Evolutionary conservation across 1,140 invertebrate genomes (phyloP).

Genomic region (Halesus radiatus): DNA sequence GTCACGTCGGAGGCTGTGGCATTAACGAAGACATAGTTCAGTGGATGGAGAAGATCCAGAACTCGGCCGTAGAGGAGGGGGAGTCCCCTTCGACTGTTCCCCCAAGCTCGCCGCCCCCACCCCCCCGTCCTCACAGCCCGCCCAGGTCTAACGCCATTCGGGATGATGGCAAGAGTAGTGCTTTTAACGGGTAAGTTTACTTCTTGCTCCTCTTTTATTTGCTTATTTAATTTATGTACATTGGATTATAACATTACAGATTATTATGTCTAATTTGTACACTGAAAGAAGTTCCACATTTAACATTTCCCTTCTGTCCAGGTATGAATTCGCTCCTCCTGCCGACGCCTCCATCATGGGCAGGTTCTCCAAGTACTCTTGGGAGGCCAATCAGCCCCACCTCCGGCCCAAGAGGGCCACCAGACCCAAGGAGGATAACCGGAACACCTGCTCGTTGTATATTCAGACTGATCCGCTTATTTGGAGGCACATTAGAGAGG

Average conservation of each 20-base stretch:
- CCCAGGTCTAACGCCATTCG: conserved; percentile 67
- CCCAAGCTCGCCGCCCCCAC: conserved; percentile 60
- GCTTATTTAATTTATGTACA: too few relatives aligned
- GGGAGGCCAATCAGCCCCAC: conserved; percentile 73
- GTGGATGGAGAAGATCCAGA: conserved; percentile 94
- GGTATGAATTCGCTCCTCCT: conserved; percentile 46
- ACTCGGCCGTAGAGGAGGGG: conserved; percentile 83
- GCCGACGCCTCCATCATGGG: conserved; percentile 25
- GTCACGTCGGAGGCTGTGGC: conserved; percentile 87
- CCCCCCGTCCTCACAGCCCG: conserved; percentile 61
- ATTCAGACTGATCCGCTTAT: conserved; percentile 98
- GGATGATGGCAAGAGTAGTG: conserved; percentile 60
- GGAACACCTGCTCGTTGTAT: conserved; percentile 93
- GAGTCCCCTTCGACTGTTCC: conserved; percentile 60
- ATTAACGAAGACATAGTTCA: conserved; percentile 87
- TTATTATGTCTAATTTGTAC: too few relatives aligned
- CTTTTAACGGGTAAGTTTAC: neutral
- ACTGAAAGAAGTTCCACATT: too few relatives aligned
- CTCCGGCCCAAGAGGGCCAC: conserved; percentile 69
- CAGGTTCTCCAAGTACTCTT: conserved; percentile 74
- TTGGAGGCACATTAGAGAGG: conserved; percentile 90
- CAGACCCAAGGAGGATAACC: conserved; percentile 77
- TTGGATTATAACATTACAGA: too few relatives aligned
- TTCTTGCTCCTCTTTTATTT: too few relatives aligned
- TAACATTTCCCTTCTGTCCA: conserved; percentile 18